These are phyloP conservation scores for Cheilosia scutellata DNA, from an alignment of 2,888 invertebrate genomes.

Conservation along the genomic window DNA sequence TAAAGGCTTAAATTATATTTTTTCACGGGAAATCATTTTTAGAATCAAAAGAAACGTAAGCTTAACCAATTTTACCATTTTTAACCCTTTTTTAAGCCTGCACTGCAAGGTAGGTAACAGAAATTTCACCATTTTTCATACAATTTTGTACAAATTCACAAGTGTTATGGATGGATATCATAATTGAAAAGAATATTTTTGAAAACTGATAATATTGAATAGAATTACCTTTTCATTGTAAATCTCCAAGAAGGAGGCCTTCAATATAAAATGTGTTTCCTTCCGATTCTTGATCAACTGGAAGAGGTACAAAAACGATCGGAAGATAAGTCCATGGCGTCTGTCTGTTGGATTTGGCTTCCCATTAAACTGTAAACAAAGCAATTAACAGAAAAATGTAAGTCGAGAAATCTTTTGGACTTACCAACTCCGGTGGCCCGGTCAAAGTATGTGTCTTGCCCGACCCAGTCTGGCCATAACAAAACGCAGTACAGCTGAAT, in stretches of 20 bases:
- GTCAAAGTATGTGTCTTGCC: conserved; percentile 98
- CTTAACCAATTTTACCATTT: no score
- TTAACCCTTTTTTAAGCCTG: no score
- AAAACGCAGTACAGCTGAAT: conserved; percentile 96
- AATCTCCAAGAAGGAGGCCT: conserved; percentile 97
- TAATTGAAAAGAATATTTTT: no score
- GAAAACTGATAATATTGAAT: no score
- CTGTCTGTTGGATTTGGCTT: conserved; percentile 88
- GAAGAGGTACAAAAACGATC: conserved; percentile 95
- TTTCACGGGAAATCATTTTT: no score
- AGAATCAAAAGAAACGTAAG: no score
- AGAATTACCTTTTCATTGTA: conserved; percentile 96
- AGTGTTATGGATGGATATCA: no score
- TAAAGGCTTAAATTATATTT: no score
- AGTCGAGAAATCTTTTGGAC: conserved; percentile 76
- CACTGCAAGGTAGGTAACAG: no score
- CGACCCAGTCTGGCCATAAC: conserved; percentile 98
- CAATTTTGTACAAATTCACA: no score
- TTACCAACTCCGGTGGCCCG: conserved; percentile 94
- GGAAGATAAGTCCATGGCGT: conserved; percentile 94
- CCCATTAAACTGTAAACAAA: conserved; percentile 86
- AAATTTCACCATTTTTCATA: no score
- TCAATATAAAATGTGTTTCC: conserved; percentile 92
- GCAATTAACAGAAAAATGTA: background rate
- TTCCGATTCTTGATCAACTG: conserved; percentile 91